Evolutionary conservation across 1,140 invertebrate genomes (phyloP), one percentile per base, ranked within the genome.

Genomic region (Pachyrhynchus sulphureomaculatus): DNA sequence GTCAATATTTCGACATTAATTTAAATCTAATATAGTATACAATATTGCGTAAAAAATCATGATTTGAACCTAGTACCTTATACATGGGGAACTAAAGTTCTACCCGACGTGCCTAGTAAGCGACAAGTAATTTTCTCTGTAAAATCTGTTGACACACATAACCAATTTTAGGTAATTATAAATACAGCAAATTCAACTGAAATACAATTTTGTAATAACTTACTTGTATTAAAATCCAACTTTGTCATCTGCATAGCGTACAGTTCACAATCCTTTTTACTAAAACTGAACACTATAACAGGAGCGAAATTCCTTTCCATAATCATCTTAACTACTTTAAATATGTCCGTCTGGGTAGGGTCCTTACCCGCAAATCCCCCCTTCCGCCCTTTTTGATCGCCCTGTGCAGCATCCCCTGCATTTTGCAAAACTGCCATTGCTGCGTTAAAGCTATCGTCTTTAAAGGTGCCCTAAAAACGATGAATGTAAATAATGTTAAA

Each of bases 231-330:
- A 66, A 99, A 96, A 80, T 99, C 96, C 58, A 99, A 79, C 78
- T 97, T 96, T 0, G 95, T 87, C 88, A 99, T 91, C 78, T 96
- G 92, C 80, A 95, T 87, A 0, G 96, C 98, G 77, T 98, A 99
- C 0, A 89, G 76, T 77, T 99, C 97, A 73, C 98, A 99, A 65
- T 99, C 96, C 75, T 98, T 98, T 75, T 98, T 97, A 68, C 95
- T 98, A 77, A 99, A 99, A 73, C 95, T 98, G 79, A 99, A 99
- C 49, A 98, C 93, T 69, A 99, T 99, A 13, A 97, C 95, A 0
- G 97, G 98, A 0, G 96, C 93, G 79, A 99, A 95, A 75, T 95
- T 94, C 39, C 93, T 80, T 75, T 99, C 96, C 92, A 98, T 97
- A 20, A 99, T 95, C 91, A 99, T 98, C 78, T 98, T 96, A 3